Base-by-base conservation (phyloP, 2,888 invertebrate species). In the Lagria hirta region DNA sequence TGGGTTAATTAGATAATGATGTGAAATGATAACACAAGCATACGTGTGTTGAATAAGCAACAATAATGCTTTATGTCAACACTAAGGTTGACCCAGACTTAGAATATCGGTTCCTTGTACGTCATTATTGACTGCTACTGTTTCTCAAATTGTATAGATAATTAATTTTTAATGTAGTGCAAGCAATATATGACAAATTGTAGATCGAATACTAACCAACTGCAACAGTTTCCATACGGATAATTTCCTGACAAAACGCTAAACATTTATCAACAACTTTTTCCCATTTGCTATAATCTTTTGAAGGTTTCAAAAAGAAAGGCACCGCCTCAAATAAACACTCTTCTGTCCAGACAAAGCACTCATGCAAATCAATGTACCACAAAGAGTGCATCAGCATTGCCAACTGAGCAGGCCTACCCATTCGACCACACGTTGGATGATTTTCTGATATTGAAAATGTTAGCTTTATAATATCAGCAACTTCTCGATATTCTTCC, bases 281-380 rank as follows among this genome's bases (percentile, higher is more conserved):
- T 36, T 66, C 66, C 72, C 64, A 78, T 64, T 62, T 67, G 21
- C 63, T 62, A 10, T 49, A 72, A 52, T 64, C 74, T 65, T 53
- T 73, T 3, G 64, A 43, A 70, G 73, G 62, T 71, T 74, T 78
- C 68, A 51, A 66, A 69, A 49, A 71, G 60, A 61, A 73, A 58
- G 49, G 78, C 34, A 88, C 73, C 1, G 85, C 77, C 72, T 90
- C 90, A 62, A 86, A 78, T 12, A 90, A 73, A 58, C 85, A 86
- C 37, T 78, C 81, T 56, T 91, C 83, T 1, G 84, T 81, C 89
- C 89, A 92, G 51, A 81, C 73, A 47, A 87, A 81, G 61, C 88
- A 87, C 27, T 82, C 80, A 47, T 50, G 51, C 40, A 62, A 52
- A 52, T 71, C 57, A 1, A 61, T 66, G 42, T 64, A 71, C 80